A percentile compares a stretch with the other conserved stretches of the same genome.
Evolutionary conservation across 1,140 invertebrate genomes (phyloP).

Genomic region (Nixonia krombeini): DNA sequence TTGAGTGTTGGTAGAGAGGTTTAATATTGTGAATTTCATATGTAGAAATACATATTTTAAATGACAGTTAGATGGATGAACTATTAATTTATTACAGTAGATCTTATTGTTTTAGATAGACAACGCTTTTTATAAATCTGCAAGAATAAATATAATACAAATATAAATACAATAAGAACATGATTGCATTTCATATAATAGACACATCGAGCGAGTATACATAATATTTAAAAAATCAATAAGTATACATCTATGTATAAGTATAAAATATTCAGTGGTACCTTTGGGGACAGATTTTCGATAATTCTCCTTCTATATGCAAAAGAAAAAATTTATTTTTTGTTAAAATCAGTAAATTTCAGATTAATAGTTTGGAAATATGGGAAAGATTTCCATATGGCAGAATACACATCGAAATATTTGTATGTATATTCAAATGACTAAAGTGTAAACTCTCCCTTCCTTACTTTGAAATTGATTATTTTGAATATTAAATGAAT

Average conservation of each 20-base stretch:
- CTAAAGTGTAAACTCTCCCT: too few relatives aligned
- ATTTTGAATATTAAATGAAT: too few relatives aligned
- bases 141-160: conserved; percentile 54
- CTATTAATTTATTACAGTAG: conserved; percentile 69
- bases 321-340: too few relatives aligned
- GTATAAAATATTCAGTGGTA: too few relatives aligned
- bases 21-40: conserved; percentile 62
- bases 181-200: conserved; percentile 61
- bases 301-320: too few relatives aligned
- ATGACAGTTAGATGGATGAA: conserved; percentile 26
- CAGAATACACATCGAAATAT: too few relatives aligned
- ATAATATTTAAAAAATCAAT: conserved; percentile 25
- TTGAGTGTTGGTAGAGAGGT: conserved; percentile 70
- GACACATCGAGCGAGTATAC: conserved; percentile 22
- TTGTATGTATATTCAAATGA: too few relatives aligned
- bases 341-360: too few relatives aligned
- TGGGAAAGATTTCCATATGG: too few relatives aligned
- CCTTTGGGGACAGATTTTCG: too few relatives aligned
- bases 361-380: too few relatives aligned
- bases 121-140: conserved; percentile 66
- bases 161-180: conserved; percentile 43
- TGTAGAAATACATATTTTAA: conserved; percentile 68
- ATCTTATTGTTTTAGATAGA: conserved; percentile 62
- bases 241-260: conserved; percentile 38
- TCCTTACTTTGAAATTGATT: too few relatives aligned